Conservation (phyloP, 2,113 vertebrate species). For the Otus sunia region DNA sequence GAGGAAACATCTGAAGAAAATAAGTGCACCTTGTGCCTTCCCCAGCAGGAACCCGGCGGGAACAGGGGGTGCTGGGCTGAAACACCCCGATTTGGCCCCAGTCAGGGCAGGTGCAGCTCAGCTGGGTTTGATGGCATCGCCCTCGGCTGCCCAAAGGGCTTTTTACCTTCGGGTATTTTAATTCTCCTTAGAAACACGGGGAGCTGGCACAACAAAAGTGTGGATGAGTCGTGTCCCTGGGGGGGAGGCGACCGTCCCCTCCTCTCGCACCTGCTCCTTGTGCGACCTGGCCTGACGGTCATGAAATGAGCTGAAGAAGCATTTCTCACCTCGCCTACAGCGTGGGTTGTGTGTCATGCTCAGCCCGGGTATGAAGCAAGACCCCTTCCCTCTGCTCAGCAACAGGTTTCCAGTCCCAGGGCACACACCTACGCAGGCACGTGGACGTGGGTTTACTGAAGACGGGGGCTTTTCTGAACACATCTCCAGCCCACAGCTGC, state of each 20-base stretch:
- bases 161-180: background rate
- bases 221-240: fast-evolving
- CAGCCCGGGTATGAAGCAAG: fast-evolving
- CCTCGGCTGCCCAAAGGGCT: background rate
- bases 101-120: background rate
- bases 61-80: background rate
- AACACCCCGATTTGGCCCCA: background rate
- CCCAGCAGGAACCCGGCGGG: background rate
- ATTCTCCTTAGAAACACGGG: background rate
- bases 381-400: background rate
- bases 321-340: background rate
- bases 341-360: fast-evolving
- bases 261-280: too few relatives aligned
- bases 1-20: constrained; percentile 46
- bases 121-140: background rate
- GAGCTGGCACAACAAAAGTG: background rate
- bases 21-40: background rate
- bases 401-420: background rate
- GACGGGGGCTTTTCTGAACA: fast-evolving
- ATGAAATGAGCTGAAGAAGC: background rate
- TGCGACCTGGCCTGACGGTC: background rate
- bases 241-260: fast-evolving
- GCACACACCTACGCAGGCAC: background rate
- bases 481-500: background rate
- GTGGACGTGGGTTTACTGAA: background rate